A percentile compares a stretch with the other conserved stretches of the same genome.
Evolutionary conservation across 2,888 invertebrate genomes (phyloP).

Genomic region (Temnothorax ravouxi): DNA sequence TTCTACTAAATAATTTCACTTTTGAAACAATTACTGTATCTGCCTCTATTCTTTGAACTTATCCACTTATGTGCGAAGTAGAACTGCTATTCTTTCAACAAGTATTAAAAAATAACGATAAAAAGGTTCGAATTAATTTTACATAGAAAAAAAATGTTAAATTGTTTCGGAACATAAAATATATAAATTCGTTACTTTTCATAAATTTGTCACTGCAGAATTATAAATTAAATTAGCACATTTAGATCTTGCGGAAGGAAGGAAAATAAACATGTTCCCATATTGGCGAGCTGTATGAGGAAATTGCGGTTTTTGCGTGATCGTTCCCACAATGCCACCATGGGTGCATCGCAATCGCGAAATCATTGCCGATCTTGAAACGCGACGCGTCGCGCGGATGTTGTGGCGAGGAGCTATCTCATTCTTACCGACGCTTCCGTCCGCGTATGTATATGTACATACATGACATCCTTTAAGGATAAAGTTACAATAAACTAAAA

Average conservation of each 20-base stretch:
- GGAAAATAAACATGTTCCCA: slow-evolving; percentile 56
- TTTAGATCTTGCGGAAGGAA: slow-evolving; percentile 13
- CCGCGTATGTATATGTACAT: no score
- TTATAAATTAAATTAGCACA: not conserved
- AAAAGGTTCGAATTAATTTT: not conserved
- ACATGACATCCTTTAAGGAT: not conserved
- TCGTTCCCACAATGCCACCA: slow-evolving; percentile 57
- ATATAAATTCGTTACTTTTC: not conserved
- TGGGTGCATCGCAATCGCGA: slow-evolving; percentile 34
- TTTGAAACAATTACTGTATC: not conserved
- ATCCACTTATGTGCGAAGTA: not conserved
- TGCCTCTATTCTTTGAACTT: not conserved
- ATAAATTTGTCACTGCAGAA: not conserved
- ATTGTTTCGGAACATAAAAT: not conserved
- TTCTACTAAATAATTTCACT: not conserved
- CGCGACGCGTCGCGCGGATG: slow-evolving; percentile 69
- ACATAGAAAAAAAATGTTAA: not conserved
- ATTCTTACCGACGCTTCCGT: slow-evolving; percentile 64
- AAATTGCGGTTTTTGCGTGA: slow-evolving; percentile 70
- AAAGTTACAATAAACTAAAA: slow-evolving; percentile 19
- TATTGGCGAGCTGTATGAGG: slow-evolving; percentile 45
- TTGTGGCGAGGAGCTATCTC: slow-evolving; percentile 69
- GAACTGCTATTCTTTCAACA: not conserved
- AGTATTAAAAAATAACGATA: not conserved
- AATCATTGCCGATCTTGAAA: slow-evolving; percentile 62